A percentile compares a stretch with the other conserved stretches of the same genome.
phyloP scores from a whole-genome alignment of 2,888 invertebrate genomes.

The Parochlus steinenii region DNA sequence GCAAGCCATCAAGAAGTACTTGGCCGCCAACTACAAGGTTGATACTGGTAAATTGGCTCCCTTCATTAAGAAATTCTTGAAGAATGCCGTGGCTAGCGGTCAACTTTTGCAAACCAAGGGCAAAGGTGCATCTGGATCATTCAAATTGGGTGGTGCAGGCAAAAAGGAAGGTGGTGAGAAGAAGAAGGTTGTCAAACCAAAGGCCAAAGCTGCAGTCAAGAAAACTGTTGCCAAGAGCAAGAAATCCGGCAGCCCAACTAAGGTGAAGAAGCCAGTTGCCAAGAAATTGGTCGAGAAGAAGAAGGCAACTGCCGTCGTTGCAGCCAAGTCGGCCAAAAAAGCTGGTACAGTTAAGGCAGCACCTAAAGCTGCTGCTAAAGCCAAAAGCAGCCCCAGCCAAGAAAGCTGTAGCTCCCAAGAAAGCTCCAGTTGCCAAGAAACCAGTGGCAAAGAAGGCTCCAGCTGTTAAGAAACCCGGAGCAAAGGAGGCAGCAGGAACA shows the following conservation, averaged over 20 bases:
- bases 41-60: conserved; percentile 39
- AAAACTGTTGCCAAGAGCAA: not conserved
- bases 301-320: not conserved
- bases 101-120: conserved; percentile 37
- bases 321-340: too few relatives aligned
- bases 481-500: too few relatives aligned
- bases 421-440: not conserved
- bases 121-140: conserved; percentile 36
- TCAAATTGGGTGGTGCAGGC: conserved; percentile 25
- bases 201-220: not conserved
- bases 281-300: not conserved
- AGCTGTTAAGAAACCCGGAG: too few relatives aligned
- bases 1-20: conserved; percentile 45
- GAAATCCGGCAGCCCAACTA: not conserved
- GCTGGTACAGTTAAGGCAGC: too few relatives aligned
- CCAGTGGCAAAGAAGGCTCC: conserved; percentile 4
- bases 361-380: too few relatives aligned
- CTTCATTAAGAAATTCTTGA: conserved; percentile 42
- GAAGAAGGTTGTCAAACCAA: not conserved
- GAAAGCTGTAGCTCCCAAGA: too few relatives aligned
- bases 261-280: not conserved
- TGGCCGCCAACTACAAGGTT: conserved; percentile 39
- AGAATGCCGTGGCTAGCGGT: conserved; percentile 36
- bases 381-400: too few relatives aligned
- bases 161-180: not conserved